phyloP scores from a whole-genome alignment of 2,113 vertebrate species.

The Odontesthes bonariensis region DNA sequence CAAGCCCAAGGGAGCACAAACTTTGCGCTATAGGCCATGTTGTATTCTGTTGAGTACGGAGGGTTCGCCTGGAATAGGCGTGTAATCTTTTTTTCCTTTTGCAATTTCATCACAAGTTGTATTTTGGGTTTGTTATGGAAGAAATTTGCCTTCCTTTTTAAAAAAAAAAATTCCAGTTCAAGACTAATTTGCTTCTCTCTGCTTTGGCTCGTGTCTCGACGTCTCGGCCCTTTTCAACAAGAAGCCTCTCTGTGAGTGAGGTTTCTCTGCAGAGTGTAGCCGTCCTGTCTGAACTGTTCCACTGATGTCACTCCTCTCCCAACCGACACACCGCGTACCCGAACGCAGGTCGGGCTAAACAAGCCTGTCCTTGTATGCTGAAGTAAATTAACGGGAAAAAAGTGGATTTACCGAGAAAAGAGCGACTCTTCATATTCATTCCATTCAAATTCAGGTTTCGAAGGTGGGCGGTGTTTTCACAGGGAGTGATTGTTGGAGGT shows the following conservation, averaged over 20 bases:
- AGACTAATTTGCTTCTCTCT: slow-evolving; percentile 55
- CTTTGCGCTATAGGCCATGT: background rate
- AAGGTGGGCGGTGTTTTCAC: background rate
- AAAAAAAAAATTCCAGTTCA: slow-evolving; percentile 26
- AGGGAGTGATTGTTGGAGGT: background rate
- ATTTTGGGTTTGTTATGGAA: slow-evolving; percentile 53
- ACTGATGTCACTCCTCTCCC: slow-evolving; percentile 64
- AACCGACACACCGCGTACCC: slow-evolving; percentile 11
- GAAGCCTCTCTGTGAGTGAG: slow-evolving; percentile 46
- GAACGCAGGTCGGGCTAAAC: slow-evolving; percentile 43
- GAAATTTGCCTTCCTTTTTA: slow-evolving; percentile 24
- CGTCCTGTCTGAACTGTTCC: slow-evolving; percentile 52
- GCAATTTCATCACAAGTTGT: slow-evolving; percentile 29
- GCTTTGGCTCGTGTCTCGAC: slow-evolving; percentile 30
- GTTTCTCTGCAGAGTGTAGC: slow-evolving; percentile 36
- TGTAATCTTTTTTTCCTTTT: slow-evolving; percentile 46
- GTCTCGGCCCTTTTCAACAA: slow-evolving; percentile 58
- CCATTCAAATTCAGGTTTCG: background rate
- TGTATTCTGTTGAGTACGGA: slow-evolving; percentile 1
- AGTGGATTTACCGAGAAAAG: slow-evolving; percentile 4
- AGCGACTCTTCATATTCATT: background rate
- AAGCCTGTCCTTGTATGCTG: slow-evolving; percentile 27
- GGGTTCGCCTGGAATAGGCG: slow-evolving; percentile 60
- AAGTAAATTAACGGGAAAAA: slow-evolving; percentile 27
- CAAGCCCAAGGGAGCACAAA: background rate